Evolutionary conservation across 1,140 invertebrate genomes (phyloP).

Genomic region (Aethina tumida): DNA sequence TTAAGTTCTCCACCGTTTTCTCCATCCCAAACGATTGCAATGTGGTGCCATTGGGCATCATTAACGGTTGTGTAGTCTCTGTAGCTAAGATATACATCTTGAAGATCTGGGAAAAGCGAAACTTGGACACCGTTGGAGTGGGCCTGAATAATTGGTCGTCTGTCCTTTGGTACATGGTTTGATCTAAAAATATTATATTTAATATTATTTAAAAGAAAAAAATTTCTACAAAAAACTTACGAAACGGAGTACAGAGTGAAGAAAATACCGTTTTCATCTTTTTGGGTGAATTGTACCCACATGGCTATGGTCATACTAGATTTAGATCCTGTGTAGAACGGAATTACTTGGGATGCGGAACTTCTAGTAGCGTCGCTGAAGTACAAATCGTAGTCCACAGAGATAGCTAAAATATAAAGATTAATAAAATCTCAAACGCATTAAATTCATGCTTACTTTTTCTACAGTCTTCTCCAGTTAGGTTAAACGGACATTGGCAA

Average conservation of each 20-base stretch:
- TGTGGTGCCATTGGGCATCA: constrained; percentile 94
- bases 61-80: constrained; percentile 87
- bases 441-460: constrained; percentile 57
- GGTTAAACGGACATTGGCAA: constrained; percentile 92
- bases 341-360: constrained; percentile 80
- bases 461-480: constrained; percentile 91
- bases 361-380: constrained; percentile 83
- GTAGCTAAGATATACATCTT: constrained; percentile 85
- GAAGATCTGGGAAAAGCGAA: constrained; percentile 75
- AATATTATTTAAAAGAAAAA: background rate
- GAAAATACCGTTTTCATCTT: constrained; percentile 84
- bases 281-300: constrained; percentile 91
- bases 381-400: constrained; percentile 92
- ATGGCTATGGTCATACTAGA: constrained; percentile 80
- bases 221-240: constrained; percentile 37
- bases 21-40: constrained; percentile 90
- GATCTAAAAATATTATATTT: constrained; percentile 41
- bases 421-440: background rate
- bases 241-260: constrained; percentile 84
- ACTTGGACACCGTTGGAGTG: constrained; percentile 84
- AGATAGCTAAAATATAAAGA: constrained; percentile 60
- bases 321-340: constrained; percentile 69
- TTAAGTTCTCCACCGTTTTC: constrained; percentile 70
- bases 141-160: constrained; percentile 74
- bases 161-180: constrained; percentile 67